These are phyloP conservation scores for Acleris laterana DNA, from an alignment of 2,888 invertebrate species.

Conservation along the genomic window DNA sequence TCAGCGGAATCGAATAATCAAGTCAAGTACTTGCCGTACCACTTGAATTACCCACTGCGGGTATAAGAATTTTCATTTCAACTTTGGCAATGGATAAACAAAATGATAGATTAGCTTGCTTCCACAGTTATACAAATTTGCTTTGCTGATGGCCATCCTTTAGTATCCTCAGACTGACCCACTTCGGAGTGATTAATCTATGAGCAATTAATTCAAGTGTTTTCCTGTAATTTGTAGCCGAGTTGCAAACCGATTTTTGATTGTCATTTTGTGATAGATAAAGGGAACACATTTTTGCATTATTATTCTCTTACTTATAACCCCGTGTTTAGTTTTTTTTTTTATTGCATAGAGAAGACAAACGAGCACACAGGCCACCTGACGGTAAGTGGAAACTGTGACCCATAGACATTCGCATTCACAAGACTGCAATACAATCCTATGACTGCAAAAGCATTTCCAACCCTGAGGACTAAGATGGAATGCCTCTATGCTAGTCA, in stretches of 20 bases:
- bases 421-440: too few species aligned
- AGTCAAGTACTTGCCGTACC: slow-evolving; percentile 4
- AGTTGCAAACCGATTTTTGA: neutral
- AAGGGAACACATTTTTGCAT: neutral
- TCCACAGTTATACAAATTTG: slow-evolving; percentile 70
- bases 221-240: slow-evolving; percentile 58
- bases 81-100: slow-evolving; percentile 50
- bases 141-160: slow-evolving; percentile 44
- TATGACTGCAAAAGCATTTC: too few species aligned
- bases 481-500: too few species aligned
- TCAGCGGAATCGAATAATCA: neutral
- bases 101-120: slow-evolving; percentile 66
- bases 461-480: too few species aligned
- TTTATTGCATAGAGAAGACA: too few species aligned
- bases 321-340: too few species aligned
- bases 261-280: slow-evolving; percentile 6
- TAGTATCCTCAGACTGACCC: slow-evolving; percentile 45
- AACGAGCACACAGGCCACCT: too few species aligned
- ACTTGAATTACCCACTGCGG: slow-evolving; percentile 15
- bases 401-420: too few species aligned
- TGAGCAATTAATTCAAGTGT: slow-evolving; percentile 54
- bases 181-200: slow-evolving; percentile 44
- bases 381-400: too few species aligned
- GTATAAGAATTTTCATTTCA: slow-evolving; percentile 25
- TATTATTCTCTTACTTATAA: too few species aligned